Base-by-base conservation (phyloP, 2,888 invertebrate genomes). In the Drosophila mulleri region DNA sequence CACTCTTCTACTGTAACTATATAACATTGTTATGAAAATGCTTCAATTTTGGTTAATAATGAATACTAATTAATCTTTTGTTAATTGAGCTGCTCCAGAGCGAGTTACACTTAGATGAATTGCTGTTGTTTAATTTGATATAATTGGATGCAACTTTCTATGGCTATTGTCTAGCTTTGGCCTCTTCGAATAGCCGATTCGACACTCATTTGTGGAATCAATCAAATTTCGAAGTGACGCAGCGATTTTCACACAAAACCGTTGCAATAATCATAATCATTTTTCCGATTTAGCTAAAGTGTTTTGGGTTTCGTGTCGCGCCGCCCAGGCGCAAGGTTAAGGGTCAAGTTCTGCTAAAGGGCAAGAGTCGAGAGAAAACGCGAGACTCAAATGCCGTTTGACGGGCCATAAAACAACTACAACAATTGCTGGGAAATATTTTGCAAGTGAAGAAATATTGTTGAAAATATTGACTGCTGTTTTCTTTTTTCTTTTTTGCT, bases 261-360 rank as follows among this genome's bases (percentile, higher is more conserved):
- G 16, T 45, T 60, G 29, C 52, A 48, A 45, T 26, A 78, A 58
- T 58, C 53, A 69, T 67, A 73, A 82, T 67, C 26, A 64, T 83
- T 70, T 83, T 89, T 57, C 65, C 73, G 59, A 64, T 50, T 60
- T 60, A 67, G 50, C 50, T 29, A 56, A 59, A 70, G 48, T 42
- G 45, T 47, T 76, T 67, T 20, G 18, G 12, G 29, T 52, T 39
- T 23, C 7, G 9, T 23, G 0, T 53, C 35, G 41, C 42, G 42
- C 47, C 67, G 52, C 62, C 59, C 41, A 39, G 52, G 3, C 11
- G 39, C 61, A 70, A 69, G 75, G 80, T 80, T 73, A 77, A 65
- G 59, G 88, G 76, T 89, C 75, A 84, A 82, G 86, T 86, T 89
- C 86, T 86, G 88, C 77, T 52, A 71, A 72, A 72, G 68, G 72